Evolutionary conservation across 2,888 invertebrate genomes (phyloP), one percentile per base, ranked within the genome.

Genomic region (Caenorhabditis uteleia): DNA sequence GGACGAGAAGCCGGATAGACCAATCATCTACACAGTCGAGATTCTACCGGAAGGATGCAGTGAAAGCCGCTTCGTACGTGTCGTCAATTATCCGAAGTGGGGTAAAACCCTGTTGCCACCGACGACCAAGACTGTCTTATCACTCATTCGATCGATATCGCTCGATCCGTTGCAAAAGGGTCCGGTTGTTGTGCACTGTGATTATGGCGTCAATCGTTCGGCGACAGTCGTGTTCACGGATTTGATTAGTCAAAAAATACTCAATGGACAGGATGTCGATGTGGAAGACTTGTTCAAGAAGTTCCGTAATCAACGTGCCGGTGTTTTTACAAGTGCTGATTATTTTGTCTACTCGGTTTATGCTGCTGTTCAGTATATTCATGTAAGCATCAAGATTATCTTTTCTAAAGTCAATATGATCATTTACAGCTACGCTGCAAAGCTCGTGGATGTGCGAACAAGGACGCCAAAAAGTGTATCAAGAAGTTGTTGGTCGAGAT

Each of bases 141-240:
- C 20, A 8, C 10, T 47, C 34, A 47, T 47, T 47, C 33, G 36
- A 47, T 16, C 46, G 7, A 31, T 34, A n/a, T 16, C 21, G 8
- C 14, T 47, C n/a, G 47, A 47, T n/a, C 47, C 47, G 3, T 21
- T 47, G 12, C 47, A 47, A 36, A 47, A 36, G 14, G 47, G 47
- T 12, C 47, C 47, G 6, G 38, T 47, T n/a, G 47, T 47, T 5
- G 20, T 47, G 20, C 47, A 47, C n/a, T 47, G 47, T 47, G 47
- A 47, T 47, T 16, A 14, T 34, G 47, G 47, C 4, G 14, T 26
- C 2, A 31, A 47, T 47, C 25, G 47, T 14, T 12, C 26, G 10
- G 47, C 36, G 5, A 18, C 27, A 8, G 8, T 47, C 3, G 27
- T 47, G 3, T 18, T 36, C 8, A 26, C 47, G 1, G 47, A 47